Percentiles rank a stretch among this genome's conserved stretches.
phyloP scores from a whole-genome alignment of 2,113 vertebrate genomes.

The Gavia stellata region DNA sequence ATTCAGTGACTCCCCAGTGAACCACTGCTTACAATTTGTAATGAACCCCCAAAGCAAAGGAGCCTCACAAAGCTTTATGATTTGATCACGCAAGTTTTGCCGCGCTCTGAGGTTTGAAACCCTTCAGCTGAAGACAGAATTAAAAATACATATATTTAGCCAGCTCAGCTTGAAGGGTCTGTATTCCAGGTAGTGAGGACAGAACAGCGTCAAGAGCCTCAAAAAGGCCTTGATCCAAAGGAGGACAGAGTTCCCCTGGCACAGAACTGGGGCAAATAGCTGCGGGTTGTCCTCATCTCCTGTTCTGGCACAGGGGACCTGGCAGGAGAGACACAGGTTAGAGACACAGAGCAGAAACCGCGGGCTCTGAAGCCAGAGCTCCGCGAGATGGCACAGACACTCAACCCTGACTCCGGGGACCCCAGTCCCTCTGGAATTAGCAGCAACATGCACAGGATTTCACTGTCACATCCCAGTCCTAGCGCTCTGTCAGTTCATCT shows the following conservation, averaged over 20 bases:
- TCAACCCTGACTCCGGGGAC: not conserved
- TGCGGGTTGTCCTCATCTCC: not conserved
- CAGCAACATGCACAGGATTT: fast-evolving
- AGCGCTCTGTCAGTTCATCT: not conserved
- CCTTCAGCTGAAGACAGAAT: not conserved
- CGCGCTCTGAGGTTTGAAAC: not conserved
- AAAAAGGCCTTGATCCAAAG: not conserved
- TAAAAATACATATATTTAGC: not conserved
- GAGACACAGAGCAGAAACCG: not conserved
- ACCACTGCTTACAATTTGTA: not conserved
- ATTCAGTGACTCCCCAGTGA: not conserved
- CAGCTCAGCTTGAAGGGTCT: not conserved
- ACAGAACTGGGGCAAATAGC: not conserved
- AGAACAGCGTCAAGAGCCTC: not conserved
- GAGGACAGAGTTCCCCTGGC: not conserved
- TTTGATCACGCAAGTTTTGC: not conserved
- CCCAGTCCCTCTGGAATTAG: not conserved
- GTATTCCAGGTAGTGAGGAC: not conserved
- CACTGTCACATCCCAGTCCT: not conserved
- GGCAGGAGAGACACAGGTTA: not conserved
- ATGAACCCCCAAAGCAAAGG: not conserved
- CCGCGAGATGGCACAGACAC: fast-evolving
- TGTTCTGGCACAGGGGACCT: not conserved
- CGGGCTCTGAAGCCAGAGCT: not conserved
- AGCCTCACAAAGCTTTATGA: not conserved